A percentile compares a stretch with the other conserved stretches of the same genome.
These are phyloP conservation scores for Macrosteles quadrilineatus DNA, from an alignment of 1,140 invertebrate species.

Conservation along the genomic window DNA sequence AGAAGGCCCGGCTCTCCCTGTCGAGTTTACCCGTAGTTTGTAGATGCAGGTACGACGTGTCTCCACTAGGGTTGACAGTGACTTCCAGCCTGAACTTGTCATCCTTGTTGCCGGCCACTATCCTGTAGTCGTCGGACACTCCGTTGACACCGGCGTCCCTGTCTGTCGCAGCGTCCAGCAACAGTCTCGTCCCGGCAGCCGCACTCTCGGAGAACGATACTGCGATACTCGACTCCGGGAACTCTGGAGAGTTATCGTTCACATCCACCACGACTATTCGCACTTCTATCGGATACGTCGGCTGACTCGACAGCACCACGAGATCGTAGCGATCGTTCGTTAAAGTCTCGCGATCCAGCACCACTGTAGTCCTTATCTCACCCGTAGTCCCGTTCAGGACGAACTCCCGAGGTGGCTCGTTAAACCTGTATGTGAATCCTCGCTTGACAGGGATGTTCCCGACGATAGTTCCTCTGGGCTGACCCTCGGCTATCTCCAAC, in stretches of 20 bases:
- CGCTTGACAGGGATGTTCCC: conserved; percentile 83
- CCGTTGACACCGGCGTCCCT: conserved; percentile 83
- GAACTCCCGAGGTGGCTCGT: conserved; percentile 85
- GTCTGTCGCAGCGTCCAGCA: conserved; percentile 87
- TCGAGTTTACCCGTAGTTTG: conserved; percentile 89
- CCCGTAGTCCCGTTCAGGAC: conserved; percentile 75
- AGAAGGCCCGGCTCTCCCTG: conserved; percentile 79
- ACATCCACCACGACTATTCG: conserved; percentile 81
- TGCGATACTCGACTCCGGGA: conserved; percentile 83
- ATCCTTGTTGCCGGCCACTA: conserved; percentile 84
- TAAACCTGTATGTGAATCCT: conserved; percentile 88
- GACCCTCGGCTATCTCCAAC: conserved; percentile 80
- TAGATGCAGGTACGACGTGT: conserved; percentile 85
- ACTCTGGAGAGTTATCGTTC: conserved; percentile 88
- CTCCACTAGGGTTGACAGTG: conserved; percentile 83
- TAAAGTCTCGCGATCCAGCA: conserved; percentile 79
- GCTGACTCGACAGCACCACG: conserved; percentile 87
- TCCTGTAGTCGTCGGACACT: conserved; percentile 83
- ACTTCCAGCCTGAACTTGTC: conserved; percentile 84
- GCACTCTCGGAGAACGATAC: conserved; percentile 91
- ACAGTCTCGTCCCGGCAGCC: conserved; percentile 77
- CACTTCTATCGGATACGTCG: conserved; percentile 91
- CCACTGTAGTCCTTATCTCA: conserved; percentile 76
- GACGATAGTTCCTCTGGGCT: conserved; percentile 76
- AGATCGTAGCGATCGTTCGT: conserved; percentile 79